Base-by-base conservation (phyloP, 2,888 invertebrate genomes). In the Ophioninae sp. region DNA sequence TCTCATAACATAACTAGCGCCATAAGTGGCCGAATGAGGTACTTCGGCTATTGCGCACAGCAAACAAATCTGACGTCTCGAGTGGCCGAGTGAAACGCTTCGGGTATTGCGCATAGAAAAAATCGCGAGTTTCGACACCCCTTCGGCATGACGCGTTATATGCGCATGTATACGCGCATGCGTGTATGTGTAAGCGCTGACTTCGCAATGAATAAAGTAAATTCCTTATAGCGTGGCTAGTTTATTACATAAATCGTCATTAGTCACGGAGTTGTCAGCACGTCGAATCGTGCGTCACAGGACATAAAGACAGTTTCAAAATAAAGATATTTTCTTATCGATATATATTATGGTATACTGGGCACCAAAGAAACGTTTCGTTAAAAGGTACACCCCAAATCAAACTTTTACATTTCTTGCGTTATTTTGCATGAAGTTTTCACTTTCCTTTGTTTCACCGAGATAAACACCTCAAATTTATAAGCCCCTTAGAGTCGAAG, bases 261-360 rank as follows among this genome's bases (percentile, higher is more conserved):
- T 81, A 68, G 59, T 79, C 67, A 58, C 67, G 22, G n/a, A 76
- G 71, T 59, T 80, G 77, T 83, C 77, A 64, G 67, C 59, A n/a
- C 68, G 61, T 73, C 61, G 22, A 44, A 58, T 65, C 67, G 65
- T 37, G 65, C 51, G 51, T 51, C 51, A 51, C 51, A 17, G 51
- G 6, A 17, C 17, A 51, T 10, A 51, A 51, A 13, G 51, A n/a
- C 20, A 0, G n/a, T 37, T 30, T 41, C 17, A 63, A 23, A 61
- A 22, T 30, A 20, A 41, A 76, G 13, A 76, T 39, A 67, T 37
- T 41, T 23, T 30, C 6, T 69, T 74, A 76, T 51, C 86, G 83
- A 20, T 73, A 73, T 78, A 83, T 87, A 89, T 87, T 87, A 92
- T 92, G 91, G 88, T 90, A 86, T 90, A 88, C 87, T 90, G 91